Base-by-base conservation (phyloP, 1,140 invertebrate species). In the Zaprionus capensis region DNA sequence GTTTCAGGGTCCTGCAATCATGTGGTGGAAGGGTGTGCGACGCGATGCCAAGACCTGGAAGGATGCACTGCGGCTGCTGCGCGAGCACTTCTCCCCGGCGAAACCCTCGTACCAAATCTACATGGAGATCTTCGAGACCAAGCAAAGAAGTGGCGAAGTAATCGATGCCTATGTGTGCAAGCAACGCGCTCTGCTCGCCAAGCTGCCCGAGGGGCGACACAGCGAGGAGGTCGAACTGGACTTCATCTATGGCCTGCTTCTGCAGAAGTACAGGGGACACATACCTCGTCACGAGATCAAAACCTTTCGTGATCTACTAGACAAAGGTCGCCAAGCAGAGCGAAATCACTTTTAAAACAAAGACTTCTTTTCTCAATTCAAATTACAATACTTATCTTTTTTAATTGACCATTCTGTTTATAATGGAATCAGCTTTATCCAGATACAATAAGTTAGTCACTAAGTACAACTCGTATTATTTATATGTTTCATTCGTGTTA, bases 11-110 rank as follows among this genome's bases (percentile, higher is more conserved):
- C 66, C 80, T n/a, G 92, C 92, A 6, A 65, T 81, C 5, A 70
- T 70, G 4, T 92, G 92, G 92, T 92, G 92, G 92, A 85, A 88
- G 61, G 92, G 92, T 22, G 91, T 92, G 24, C 74, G 85, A 6
- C 80, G 88, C 2, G 80, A 92, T 46, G 91, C 75, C 1, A 76
- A 81, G 46, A 91, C 81, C 12, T 92, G 92, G 92, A 5, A 63
- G 9, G 78, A 75, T 6, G 92, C 86, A 41, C 55, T 92, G 11
- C 61, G 76, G 24, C 24, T 85, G n/a, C 69, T 92, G 7, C 80
- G 88, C 1, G 80, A 91, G 22, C 82, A 92, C 34, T 92, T 92
- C 41, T 91, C 91, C 5, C 91, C 91, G 41, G 84, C 91, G 2
- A 92, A 92, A 14, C 91, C 91, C 3, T 78, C 91, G 0, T 92